Conservation (phyloP, 2,888 invertebrate species). For the Ochropacha duplaris region DNA sequence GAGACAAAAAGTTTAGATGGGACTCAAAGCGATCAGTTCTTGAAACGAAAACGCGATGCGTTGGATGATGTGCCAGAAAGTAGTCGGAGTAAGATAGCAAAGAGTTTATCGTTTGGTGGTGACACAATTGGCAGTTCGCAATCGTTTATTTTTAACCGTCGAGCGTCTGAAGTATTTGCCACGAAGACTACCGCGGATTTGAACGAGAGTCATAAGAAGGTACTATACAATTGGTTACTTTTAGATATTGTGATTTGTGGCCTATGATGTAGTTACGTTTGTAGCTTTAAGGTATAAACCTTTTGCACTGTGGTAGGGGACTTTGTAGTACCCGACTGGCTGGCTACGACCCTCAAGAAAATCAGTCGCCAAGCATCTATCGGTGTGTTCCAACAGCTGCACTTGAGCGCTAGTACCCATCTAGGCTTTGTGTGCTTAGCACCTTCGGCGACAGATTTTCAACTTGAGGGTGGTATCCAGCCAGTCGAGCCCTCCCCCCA, state of each 20-base stretch:
- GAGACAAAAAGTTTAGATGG: constrained; percentile 71
- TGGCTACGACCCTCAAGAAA: no score
- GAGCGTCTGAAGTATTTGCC: constrained; percentile 64
- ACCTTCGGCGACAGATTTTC: no score
- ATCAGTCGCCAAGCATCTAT: no score
- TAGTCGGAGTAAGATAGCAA: constrained; percentile 75
- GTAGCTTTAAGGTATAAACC: no score
- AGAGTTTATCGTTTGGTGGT: constrained; percentile 84
- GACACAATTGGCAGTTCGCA: constrained; percentile 54
- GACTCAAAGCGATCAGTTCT: constrained; percentile 55
- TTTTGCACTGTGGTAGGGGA: no score
- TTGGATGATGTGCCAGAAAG: constrained; percentile 59
- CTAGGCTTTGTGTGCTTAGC: no score
- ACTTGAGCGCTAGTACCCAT: no score
- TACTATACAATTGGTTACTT: constrained; percentile 33
- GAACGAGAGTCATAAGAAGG: constrained; percentile 86
- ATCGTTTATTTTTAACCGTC: constrained; percentile 50
- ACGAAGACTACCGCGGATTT: constrained; percentile 72
- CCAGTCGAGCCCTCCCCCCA: no score
- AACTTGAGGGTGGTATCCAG: no score
- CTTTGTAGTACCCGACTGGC: no score
- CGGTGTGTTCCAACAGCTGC: no score
- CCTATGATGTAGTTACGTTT: no score
- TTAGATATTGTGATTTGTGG: constrained; percentile 2
- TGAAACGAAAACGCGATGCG: constrained; percentile 77